Percentiles rank a stretch among this genome's conserved stretches.
These are phyloP conservation scores for Anableps anableps DNA, from an alignment of 2,797 vertebrate genomes.

Conservation along the genomic window DNA sequence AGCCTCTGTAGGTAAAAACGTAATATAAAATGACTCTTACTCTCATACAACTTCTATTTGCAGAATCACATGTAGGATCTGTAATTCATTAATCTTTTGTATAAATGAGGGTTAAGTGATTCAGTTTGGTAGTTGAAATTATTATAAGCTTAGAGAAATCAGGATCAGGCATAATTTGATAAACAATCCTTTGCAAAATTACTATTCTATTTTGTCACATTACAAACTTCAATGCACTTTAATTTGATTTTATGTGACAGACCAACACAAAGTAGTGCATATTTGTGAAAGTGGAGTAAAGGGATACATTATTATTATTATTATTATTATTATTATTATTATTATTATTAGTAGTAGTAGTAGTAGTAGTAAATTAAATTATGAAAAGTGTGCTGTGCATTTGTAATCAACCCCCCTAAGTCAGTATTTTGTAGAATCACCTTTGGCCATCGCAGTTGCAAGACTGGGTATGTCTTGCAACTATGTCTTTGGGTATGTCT, in stretches of 20 bases:
- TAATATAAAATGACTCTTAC: not conserved
- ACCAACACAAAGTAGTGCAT: not conserved
- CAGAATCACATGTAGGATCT: not conserved
- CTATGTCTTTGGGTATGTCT: not conserved
- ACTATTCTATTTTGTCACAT: not conserved
- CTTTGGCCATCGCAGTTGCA: not conserved
- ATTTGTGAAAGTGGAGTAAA: not conserved
- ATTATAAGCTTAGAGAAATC: not conserved
- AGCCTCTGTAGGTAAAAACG: slow-evolving; percentile 76
- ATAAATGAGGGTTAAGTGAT: not conserved
- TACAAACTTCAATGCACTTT: not conserved
- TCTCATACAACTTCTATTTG: not conserved
- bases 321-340: no score
- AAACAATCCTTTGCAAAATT: not conserved
- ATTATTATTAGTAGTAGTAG: no score
- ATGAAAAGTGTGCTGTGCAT: not conserved
- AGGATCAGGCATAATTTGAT: not conserved
- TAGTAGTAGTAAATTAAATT: not conserved
- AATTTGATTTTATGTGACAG: not conserved
- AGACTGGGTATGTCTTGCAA: no score
- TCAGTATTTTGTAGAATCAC: not conserved
- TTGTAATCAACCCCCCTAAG: not conserved
- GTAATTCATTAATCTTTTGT: not conserved
- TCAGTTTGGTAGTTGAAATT: not conserved
- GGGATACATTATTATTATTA: not conserved